Percentiles rank a stretch among this genome's conserved stretches.
Evolutionary conservation across 30 jellyfish, hydroid and myxozoan species (phyloP).

Genomic region (Pelagia noctiluca): DNA sequence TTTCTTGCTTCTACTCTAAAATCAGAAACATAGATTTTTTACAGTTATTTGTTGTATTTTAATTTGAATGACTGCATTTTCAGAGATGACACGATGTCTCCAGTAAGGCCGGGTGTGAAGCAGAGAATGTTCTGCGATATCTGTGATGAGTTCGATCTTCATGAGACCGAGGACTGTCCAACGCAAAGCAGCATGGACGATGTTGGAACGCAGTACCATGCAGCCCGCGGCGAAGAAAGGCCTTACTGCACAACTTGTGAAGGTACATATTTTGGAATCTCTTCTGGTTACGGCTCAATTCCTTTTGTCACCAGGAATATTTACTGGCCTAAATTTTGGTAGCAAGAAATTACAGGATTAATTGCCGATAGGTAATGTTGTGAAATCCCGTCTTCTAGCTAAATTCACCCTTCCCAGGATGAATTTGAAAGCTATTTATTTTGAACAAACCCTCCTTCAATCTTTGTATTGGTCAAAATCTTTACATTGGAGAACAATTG

Average conservation of each 20-base stretch:
- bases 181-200: slow-evolving; percentile 82
- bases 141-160: slow-evolving; percentile 94
- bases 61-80: not conserved
- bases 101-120: slow-evolving; percentile 73
- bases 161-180: slow-evolving; percentile 99
- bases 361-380: no score
- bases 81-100: slow-evolving; percentile 56
- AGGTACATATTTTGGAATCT: no score
- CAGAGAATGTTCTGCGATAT: slow-evolving; percentile 94
- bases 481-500: no score
- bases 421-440: no score
- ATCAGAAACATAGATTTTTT: no score
- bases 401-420: no score
- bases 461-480: no score
- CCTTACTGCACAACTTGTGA: slow-evolving; percentile 94
- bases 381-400: no score
- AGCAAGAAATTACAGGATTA: no score
- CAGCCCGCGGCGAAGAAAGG: slow-evolving; percentile 86
- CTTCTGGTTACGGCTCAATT: not conserved
- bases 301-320: not conserved
- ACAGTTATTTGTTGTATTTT: no score
- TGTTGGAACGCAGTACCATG: slow-evolving; percentile 93
- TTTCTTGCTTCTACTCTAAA: no score
- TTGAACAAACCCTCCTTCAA: no score
- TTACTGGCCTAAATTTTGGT: not conserved